phyloP scores from a whole-genome alignment of 1,140 invertebrate genomes.

The Chelonus insularis region DNA sequence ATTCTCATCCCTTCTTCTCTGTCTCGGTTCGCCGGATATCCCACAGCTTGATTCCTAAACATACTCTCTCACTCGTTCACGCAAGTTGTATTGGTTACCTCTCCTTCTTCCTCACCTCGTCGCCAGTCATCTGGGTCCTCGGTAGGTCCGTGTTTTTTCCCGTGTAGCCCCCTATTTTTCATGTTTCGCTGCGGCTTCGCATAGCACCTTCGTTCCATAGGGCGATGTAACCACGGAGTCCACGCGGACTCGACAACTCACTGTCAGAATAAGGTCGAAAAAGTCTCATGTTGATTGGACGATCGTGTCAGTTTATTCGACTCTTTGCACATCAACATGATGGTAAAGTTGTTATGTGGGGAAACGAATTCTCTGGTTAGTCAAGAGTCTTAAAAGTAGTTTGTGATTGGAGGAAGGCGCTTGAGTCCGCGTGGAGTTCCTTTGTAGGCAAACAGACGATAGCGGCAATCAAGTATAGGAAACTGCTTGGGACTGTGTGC shows the following conservation, averaged over 20 bases:
- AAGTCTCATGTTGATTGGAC: constrained; percentile 44
- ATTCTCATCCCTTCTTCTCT: constrained; percentile 51
- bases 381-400: constrained; percentile 29
- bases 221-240: constrained; percentile 36
- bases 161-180: constrained; percentile 61
- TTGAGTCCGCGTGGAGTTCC: constrained; percentile 50
- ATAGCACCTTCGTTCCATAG: constrained; percentile 59
- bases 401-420: constrained; percentile 41
- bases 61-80: background rate
- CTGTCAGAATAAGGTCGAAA: constrained; percentile 32
- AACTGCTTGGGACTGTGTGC: constrained; percentile 61
- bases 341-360: background rate
- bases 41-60: constrained; percentile 6
- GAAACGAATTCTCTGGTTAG: constrained; percentile 32
- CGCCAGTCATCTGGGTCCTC: constrained; percentile 14
- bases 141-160: constrained; percentile 18
- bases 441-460: constrained; percentile 50
- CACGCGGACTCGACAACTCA: constrained; percentile 46
- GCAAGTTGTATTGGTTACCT: constrained; percentile 18
- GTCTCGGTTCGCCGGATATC: constrained; percentile 51
- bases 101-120: constrained; percentile 28
- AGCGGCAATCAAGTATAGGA: constrained; percentile 61
- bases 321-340: constrained; percentile 34
- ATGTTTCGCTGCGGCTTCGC: constrained; percentile 62
- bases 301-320: constrained; percentile 40